phyloP scores from a whole-genome alignment of 2,113 vertebrate species.

The Melozone crissalis region DNA sequence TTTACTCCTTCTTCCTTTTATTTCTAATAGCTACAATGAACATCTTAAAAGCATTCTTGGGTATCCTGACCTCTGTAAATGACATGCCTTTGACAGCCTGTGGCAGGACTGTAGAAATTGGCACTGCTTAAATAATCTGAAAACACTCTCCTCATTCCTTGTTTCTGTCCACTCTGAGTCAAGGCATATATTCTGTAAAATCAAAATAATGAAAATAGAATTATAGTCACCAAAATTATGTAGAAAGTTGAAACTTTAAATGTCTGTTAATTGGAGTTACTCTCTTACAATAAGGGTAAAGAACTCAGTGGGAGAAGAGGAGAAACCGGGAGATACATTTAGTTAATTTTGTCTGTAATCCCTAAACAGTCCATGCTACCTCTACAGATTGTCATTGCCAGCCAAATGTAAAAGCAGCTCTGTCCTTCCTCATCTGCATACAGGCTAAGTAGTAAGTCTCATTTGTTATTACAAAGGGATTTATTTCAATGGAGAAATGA shows the following conservation, averaged over 20 bases:
- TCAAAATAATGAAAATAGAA: not conserved
- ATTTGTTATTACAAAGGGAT: conserved; percentile 69
- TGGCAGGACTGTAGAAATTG: not conserved
- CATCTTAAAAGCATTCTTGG: conserved; percentile 17
- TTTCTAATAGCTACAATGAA: not conserved
- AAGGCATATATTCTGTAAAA: not conserved
- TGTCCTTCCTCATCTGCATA: conserved; percentile 59
- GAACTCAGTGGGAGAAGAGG: not conserved
- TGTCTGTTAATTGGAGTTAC: not conserved
- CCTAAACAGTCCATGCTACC: not conserved
- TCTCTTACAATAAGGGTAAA: conserved; percentile 13
- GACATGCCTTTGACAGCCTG: not conserved
- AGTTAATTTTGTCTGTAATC: conserved; percentile 39
- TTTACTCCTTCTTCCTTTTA: not conserved
- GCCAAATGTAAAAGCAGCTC: conserved; percentile 9
- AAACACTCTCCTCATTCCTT: not conserved
- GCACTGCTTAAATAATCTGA: not conserved
- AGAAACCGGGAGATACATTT: not conserved
- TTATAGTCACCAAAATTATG: not conserved
- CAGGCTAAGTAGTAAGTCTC: conserved; percentile 46
- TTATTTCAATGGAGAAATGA: conserved; percentile 73
- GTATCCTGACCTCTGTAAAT: not conserved
- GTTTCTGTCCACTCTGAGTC: not conserved
- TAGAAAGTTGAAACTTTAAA: not conserved
- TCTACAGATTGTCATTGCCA: not conserved